Conservation (phyloP, 2,797 vertebrate genomes). For the Schizopygopsis pylzovi region DNA sequence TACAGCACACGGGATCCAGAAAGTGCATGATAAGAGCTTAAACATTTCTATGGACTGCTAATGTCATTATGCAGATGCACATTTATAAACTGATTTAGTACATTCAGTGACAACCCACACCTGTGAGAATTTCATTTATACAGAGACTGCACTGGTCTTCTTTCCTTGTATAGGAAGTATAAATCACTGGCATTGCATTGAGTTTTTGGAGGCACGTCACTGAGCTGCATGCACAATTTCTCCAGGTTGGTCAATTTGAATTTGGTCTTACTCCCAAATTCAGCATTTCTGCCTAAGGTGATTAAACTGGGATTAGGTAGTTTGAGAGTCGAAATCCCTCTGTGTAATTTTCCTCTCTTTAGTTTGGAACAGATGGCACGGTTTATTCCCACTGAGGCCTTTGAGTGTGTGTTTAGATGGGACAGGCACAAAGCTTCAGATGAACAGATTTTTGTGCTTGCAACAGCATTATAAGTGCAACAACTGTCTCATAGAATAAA, state of each 20-base stretch:
- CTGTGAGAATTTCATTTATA: background rate
- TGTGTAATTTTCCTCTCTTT: background rate
- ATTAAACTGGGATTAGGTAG: background rate
- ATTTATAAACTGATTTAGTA: background rate
- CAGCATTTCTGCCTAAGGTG: background rate
- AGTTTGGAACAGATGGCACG: background rate
- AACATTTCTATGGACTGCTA: background rate
- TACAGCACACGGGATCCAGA: background rate
- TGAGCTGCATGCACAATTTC: background rate
- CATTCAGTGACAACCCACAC: background rate
- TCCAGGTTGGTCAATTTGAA: too few relatives aligned
- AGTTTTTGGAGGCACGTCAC: background rate
- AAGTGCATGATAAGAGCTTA: background rate
- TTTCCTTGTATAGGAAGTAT: background rate
- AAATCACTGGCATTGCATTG: background rate
- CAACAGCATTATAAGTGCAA: background rate
- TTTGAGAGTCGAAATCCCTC: background rate
- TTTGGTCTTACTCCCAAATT: background rate
- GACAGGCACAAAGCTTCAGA: background rate
- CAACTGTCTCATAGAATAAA: background rate
- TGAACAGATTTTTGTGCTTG: background rate
- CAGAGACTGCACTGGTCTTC: background rate
- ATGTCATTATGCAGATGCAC: background rate
- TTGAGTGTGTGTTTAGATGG: background rate
- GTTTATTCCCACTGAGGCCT: background rate